phyloP scores from a whole-genome alignment of 2,113 vertebrate genomes.

The Columba janthina region DNA sequence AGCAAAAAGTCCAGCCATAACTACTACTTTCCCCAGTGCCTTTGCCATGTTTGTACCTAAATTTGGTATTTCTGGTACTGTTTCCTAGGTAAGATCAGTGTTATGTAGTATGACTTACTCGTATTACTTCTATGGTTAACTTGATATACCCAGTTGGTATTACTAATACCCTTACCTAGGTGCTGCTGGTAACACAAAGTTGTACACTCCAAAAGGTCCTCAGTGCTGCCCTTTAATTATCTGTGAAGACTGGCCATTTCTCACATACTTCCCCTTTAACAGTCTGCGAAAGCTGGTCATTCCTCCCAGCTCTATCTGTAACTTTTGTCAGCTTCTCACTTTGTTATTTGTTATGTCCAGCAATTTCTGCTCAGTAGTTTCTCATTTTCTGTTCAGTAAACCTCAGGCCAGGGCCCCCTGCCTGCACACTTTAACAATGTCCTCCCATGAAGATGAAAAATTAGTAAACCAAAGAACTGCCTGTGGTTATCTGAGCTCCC shows the following conservation, averaged over 20 bases:
- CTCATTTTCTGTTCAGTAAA: neutral
- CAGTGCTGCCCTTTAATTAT: neutral
- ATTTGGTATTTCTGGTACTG: neutral
- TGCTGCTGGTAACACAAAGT: neutral
- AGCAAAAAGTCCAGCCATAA: neutral
- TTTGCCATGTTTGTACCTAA: neutral
- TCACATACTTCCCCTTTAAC: neutral
- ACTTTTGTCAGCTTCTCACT: neutral
- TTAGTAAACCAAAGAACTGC: neutral
- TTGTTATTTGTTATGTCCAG: neutral
- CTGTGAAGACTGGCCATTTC: neutral
- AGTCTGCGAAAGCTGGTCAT: neutral
- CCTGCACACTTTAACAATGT: neutral
- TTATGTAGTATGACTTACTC: neutral
- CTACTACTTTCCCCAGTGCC: neutral
- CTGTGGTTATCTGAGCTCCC: neutral
- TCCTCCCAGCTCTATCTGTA: accelerated
- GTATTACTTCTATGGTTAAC: neutral
- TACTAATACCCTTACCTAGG: neutral
- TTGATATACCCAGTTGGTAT: neutral
- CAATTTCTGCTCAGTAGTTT: neutral
- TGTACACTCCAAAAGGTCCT: neutral
- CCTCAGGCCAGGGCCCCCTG: neutral
- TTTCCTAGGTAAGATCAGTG: neutral
- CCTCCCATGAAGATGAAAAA: neutral